These are phyloP conservation scores for Gobio occitaniae DNA, from an alignment of 2,797 vertebrate genomes.

Conservation along the genomic window DNA sequence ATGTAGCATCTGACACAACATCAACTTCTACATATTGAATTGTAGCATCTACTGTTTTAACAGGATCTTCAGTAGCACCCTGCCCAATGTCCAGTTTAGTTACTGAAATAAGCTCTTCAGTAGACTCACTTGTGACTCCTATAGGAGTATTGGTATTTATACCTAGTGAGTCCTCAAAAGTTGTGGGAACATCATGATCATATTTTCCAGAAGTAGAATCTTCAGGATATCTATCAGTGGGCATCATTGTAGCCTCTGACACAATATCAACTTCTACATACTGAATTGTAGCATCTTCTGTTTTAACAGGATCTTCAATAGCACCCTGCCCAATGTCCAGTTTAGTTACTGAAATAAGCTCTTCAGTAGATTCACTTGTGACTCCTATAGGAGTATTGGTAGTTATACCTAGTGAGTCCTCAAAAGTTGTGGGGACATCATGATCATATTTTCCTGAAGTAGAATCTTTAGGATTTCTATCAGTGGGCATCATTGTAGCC, in stretches of 20 bases:
- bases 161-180: not conserved
- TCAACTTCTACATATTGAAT: constrained; percentile 11
- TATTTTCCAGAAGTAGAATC: constrained; percentile 51
- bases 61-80: constrained; percentile 14
- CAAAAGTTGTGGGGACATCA: not conserved
- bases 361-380: not conserved
- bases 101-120: not conserved
- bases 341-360: constrained; percentile 7
- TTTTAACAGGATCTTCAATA: constrained; percentile 18
- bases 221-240: constrained; percentile 31
- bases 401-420: not conserved
- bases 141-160: not conserved
- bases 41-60: not conserved
- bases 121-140: not conserved
- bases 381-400: not conserved
- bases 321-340: not conserved
- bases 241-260: constrained; percentile 16
- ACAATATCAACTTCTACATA: constrained; percentile 2
- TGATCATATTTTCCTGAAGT: constrained; percentile 39
- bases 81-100: constrained; percentile 12
- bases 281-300: constrained; percentile 6
- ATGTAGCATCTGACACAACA: constrained; percentile 29
- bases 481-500: not conserved
- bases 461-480: constrained; percentile 48
- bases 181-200: not conserved